Evolutionary conservation across 2,888 invertebrate species (phyloP), one percentile per base, ranked within the genome.

Genomic region (Scrobipalpa costella): DNA sequence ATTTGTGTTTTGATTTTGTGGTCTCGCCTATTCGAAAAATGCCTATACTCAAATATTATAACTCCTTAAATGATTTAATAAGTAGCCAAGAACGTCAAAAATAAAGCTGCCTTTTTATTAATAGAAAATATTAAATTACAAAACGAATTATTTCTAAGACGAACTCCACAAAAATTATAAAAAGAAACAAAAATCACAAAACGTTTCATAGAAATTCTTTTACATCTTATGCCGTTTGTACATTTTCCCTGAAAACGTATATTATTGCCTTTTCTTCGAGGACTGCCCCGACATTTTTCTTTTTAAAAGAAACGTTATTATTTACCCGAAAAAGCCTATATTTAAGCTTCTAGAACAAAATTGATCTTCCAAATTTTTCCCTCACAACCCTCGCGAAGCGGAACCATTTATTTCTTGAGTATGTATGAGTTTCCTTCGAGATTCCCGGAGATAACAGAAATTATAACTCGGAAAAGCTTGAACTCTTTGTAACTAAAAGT

Each of bases 311-410:
- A 58, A 62, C 57, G 47, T 57, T 58, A 57, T 58, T 57, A 64
- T 62, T 64, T 64, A 64, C 58, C 33, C 11, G 8, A 47, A 61
- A 50, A 64, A 49, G 34, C 52, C 64, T 55, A 62, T 62, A 62
- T 64, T 64, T 57, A 62, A 62, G 64, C 64, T 50, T 59, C 57
- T 52, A 21, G 64, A 62, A 64, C 58, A 62, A 62, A 64, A 64
- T 64, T 64, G 64, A 64, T 64, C 64, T 64, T n/a, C 55, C 62
- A 64, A 64, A 62, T 64, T 64, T 62, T 64, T 64, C 62, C 59
- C 62, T 52, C 34, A 52, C 62, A 62, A 59, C 40, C 62, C 64
- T 52, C 40, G 15, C 21, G n/a, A 15, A 52, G 17, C 11, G 55
- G 0, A 52, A 63, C 63, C 34, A 40, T 63, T 40, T 21, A 33